These are phyloP conservation scores for Coelopa pilipes DNA, from an alignment of 2,888 invertebrate genomes.

Conservation along the genomic window DNA sequence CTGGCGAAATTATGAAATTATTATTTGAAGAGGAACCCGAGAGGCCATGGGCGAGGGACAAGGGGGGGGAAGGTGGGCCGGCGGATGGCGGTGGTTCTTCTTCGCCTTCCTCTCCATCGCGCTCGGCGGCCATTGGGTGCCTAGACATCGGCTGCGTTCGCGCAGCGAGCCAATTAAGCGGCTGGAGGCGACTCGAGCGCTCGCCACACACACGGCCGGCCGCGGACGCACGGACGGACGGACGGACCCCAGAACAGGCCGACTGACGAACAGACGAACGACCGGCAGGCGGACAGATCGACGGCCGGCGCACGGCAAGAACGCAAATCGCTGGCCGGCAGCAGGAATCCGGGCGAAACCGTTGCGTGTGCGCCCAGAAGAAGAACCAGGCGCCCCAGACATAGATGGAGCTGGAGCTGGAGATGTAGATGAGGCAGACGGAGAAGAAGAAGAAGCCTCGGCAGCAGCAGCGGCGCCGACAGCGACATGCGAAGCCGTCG, in stretches of 20 bases:
- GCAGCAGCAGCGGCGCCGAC: neutral
- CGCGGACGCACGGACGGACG: neutral
- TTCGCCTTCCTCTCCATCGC: neutral
- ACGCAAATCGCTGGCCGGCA: conserved; percentile 8
- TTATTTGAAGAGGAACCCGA: neutral
- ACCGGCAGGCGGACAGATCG: too few relatives aligned
- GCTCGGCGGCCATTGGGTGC: neutral
- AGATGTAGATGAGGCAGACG: too few relatives aligned
- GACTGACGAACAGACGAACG: too few relatives aligned
- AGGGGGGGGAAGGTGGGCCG: too few relatives aligned
- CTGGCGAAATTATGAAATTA: conserved; percentile 5
- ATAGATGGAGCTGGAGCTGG: neutral
- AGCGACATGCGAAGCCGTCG: neutral
- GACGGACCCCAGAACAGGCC: neutral
- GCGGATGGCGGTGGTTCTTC: neutral
- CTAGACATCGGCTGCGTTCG: neutral
- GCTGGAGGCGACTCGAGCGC: neutral
- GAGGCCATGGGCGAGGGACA: too few relatives aligned
- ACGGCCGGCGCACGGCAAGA: too few relatives aligned
- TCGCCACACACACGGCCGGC: neutral
- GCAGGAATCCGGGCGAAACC: conserved; percentile 11
- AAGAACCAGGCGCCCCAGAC: neutral
- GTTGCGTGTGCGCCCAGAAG: conserved; percentile 22
- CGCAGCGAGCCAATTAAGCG: conserved; percentile 13
- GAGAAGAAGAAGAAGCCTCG: too few relatives aligned